Conservation (phyloP, 2,888 invertebrate genomes). For the Miltochrista miniata region DNA sequence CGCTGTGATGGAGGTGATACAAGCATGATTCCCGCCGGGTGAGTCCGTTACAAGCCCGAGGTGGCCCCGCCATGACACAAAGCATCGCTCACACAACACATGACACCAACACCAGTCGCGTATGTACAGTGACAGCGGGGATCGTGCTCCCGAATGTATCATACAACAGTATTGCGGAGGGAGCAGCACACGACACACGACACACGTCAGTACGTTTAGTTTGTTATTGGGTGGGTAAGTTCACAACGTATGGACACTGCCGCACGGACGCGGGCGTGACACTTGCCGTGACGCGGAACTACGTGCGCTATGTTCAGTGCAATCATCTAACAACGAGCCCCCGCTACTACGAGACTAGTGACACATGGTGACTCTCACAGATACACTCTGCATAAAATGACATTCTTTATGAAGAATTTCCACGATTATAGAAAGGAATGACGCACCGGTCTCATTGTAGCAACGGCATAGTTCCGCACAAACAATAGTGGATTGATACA, state of each 20-base stretch:
- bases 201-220: slow-evolving; percentile 39
- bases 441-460: background rate
- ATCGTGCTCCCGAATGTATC: slow-evolving; percentile 4
- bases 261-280: background rate
- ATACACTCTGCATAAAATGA: no score
- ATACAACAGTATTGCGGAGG: slow-evolving; percentile 1
- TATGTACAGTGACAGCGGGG: slow-evolving; percentile 33
- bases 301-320: slow-evolving; percentile 54
- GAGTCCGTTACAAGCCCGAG: slow-evolving; percentile 43
- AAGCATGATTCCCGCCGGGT: slow-evolving; percentile 52
- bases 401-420: no score
- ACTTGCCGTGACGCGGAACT: slow-evolving; percentile 41
- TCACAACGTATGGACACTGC: slow-evolving; percentile 13
- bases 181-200: slow-evolving; percentile 30
- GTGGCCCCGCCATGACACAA: slow-evolving; percentile 48
- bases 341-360: background rate
- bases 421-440: background rate
- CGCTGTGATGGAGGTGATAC: slow-evolving; percentile 42
- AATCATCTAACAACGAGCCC: slow-evolving; percentile 22
- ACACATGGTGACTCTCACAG: no score
- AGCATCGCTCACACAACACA: slow-evolving; percentile 51
- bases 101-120: slow-evolving; percentile 47
- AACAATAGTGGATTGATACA: slow-evolving; percentile 1
- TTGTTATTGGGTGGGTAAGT: slow-evolving; percentile 30
- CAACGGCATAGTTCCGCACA: background rate